Evolutionary conservation across 2,888 invertebrate species (phyloP).

Genomic region (Barypeithes pellucidus): DNA sequence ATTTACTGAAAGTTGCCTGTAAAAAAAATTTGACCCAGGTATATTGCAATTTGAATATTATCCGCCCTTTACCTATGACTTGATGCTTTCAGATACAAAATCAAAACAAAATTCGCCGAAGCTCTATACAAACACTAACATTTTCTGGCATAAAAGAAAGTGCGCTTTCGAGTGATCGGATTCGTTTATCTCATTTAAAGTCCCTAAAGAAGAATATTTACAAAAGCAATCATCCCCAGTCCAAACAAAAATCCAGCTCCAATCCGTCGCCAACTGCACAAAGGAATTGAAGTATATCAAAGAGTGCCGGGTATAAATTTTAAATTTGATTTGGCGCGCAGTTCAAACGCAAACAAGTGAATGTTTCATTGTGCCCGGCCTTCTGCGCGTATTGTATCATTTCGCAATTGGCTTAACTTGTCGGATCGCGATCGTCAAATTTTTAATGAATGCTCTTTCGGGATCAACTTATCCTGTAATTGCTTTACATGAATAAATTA

Average conservation of each 20-base stretch:
- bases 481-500: slow-evolving; percentile 52
- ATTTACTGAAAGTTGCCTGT: no score
- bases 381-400: slow-evolving; percentile 61
- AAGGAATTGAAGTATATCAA: slow-evolving; percentile 66
- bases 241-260: slow-evolving; percentile 68
- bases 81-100: not conserved
- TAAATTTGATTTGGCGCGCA: slow-evolving; percentile 69
- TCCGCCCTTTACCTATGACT: no score
- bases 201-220: slow-evolving; percentile 64
- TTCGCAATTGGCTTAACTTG: slow-evolving; percentile 69
- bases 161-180: slow-evolving; percentile 44
- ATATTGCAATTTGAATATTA: no score
- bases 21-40: no score
- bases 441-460: slow-evolving; percentile 63
- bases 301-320: slow-evolving; percentile 68
- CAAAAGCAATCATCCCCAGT: slow-evolving; percentile 67
- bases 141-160: slow-evolving; percentile 27
- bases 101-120: slow-evolving; percentile 6
- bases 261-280: slow-evolving; percentile 65
- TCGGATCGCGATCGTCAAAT: slow-evolving; percentile 64
- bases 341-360: slow-evolving; percentile 68
- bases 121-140: slow-evolving; percentile 27
- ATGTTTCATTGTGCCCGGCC: slow-evolving; percentile 65
- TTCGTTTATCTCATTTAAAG: slow-evolving; percentile 55
- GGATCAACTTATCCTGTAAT: slow-evolving; percentile 50